These are phyloP conservation scores for Itoplectis maculator DNA, from an alignment of 2,888 invertebrate species.

Conservation along the genomic window DNA sequence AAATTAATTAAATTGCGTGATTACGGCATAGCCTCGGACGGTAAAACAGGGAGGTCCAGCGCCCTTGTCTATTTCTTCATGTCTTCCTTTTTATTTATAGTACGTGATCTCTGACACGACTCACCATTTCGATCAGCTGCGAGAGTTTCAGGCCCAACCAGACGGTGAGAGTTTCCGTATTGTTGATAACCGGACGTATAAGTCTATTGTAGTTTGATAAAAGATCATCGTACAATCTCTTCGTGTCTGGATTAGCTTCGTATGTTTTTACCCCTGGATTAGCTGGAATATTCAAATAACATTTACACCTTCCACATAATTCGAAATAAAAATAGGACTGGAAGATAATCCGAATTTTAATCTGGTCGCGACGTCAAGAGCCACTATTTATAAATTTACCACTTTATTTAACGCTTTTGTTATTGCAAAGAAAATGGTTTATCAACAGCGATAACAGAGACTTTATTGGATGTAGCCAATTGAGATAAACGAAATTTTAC, in stretches of 20 bases:
- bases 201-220: constrained; percentile 98
- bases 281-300: constrained; percentile 71
- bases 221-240: constrained; percentile 97
- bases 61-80: background rate
- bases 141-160: constrained; percentile 95
- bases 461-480: too few relatives aligned
- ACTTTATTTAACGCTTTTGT: too few relatives aligned
- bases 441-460: too few relatives aligned
- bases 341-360: too few relatives aligned
- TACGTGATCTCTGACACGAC: too few relatives aligned
- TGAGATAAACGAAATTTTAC: too few relatives aligned
- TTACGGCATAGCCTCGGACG: background rate
- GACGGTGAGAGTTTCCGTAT: constrained; percentile 96
- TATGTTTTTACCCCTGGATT: constrained; percentile 78
- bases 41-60: background rate
- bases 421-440: too few relatives aligned
- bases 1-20: too few relatives aligned
- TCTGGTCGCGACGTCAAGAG: too few relatives aligned
- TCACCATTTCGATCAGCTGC: constrained; percentile 93
- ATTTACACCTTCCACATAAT: background rate
- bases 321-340: too few relatives aligned
- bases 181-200: constrained; percentile 96
- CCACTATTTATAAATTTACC: too few relatives aligned
- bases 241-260: constrained; percentile 97
- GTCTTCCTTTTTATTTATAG: background rate